Evolutionary conservation across 2,888 invertebrate genomes (phyloP).

Genomic region (Meiosimyza platycephala): DNA sequence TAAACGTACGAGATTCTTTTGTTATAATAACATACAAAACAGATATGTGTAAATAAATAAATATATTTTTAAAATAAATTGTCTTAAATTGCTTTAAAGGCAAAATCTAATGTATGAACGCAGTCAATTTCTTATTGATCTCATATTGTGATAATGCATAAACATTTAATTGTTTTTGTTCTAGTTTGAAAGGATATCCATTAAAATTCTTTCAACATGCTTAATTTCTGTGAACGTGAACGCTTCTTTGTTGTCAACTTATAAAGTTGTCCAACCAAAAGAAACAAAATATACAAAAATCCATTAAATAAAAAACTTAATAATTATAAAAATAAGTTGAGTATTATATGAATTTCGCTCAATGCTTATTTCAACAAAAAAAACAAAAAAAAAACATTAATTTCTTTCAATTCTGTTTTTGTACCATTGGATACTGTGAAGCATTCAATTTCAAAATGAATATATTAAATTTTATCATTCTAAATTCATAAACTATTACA

Average conservation of each 20-base stretch:
- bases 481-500: background rate
- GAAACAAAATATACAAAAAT: too few species aligned
- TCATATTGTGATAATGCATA: conserved; percentile 57
- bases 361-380: too few species aligned
- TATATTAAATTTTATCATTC: background rate
- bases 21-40: conserved; percentile 12
- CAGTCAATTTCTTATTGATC: conserved; percentile 57
- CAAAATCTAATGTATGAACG: background rate
- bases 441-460: conserved; percentile 26
- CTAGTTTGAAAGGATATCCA: background rate
- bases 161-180: conserved; percentile 17
- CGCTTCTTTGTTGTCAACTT: conserved; percentile 8
- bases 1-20: too few species aligned
- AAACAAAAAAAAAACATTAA: background rate
- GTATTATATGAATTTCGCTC: conserved; percentile 11
- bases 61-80: background rate
- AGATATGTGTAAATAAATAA: conserved; percentile 11
- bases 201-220: background rate
- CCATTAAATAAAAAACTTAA: too few species aligned
- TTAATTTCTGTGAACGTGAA: conserved; percentile 14
- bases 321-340: background rate
- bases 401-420: background rate
- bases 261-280: background rate
- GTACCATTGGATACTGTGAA: background rate
- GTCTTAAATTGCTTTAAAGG: too few species aligned